phyloP scores from a whole-genome alignment of 2,888 invertebrate genomes.

The Pachycephus smyrnensis region DNA sequence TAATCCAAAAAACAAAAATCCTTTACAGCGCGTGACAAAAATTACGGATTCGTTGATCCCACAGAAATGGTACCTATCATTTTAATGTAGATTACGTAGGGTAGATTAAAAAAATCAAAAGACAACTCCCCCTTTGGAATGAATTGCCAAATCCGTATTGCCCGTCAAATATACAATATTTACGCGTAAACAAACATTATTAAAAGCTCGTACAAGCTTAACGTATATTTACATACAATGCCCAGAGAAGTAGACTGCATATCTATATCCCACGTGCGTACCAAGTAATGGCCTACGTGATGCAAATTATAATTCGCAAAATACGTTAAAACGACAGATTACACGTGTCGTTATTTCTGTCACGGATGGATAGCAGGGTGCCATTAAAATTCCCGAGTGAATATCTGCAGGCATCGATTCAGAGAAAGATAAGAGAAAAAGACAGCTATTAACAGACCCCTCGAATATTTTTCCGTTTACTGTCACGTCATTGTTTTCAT shows the following conservation, averaged over 20 bases:
- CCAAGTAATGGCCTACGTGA: background rate
- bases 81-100: background rate
- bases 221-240: background rate
- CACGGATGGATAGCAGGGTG: background rate
- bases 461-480: background rate
- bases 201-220: background rate
- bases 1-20: background rate
- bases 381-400: background rate
- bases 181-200: constrained; percentile 31
- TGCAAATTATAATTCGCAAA: background rate
- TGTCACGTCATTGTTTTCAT: background rate
- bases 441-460: background rate
- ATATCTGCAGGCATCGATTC: background rate
- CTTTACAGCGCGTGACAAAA: background rate
- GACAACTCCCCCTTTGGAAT: background rate
- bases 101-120: too few relatives aligned
- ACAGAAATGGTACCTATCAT: background rate
- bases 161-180: constrained; percentile 25
- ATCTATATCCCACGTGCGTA: background rate
- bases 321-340: background rate
- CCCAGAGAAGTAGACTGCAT: background rate
- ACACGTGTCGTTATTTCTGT: constrained; percentile 1
- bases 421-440: background rate
- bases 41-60: background rate
- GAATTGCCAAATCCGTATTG: background rate